A percentile compares a stretch with the other conserved stretches of the same genome.
These are phyloP conservation scores for Myripristis murdjan DNA, from an alignment of 2,797 vertebrate species.

Conservation along the genomic window DNA sequence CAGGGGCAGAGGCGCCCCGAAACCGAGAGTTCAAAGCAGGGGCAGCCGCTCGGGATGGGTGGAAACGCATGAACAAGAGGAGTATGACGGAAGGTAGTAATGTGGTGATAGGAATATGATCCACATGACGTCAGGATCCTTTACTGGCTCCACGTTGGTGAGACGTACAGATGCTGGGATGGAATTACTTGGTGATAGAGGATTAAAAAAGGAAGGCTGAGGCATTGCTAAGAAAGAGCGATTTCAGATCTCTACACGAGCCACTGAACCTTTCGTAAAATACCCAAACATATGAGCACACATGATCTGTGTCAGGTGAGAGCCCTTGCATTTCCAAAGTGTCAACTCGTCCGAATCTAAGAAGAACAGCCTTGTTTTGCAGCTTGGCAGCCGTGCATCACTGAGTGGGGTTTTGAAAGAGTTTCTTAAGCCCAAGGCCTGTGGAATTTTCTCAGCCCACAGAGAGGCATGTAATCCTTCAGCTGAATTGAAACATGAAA, in stretches of 20 bases:
- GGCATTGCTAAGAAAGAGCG: neutral
- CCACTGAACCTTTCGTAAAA: neutral
- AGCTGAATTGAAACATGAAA: slow-evolving; percentile 4
- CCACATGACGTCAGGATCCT: slow-evolving; percentile 71
- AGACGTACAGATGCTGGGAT: slow-evolving; percentile 50
- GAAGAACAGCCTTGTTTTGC: neutral
- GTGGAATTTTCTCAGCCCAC: no score
- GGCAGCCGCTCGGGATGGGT: slow-evolving; percentile 51
- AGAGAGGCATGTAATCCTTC: neutral
- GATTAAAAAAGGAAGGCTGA: slow-evolving; percentile 47
- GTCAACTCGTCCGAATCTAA: neutral
- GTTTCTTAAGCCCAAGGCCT: no score
- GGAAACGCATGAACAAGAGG: slow-evolving; percentile 61
- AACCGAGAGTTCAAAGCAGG: slow-evolving; percentile 59
- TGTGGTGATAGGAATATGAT: slow-evolving; percentile 75
- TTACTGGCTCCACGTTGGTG: slow-evolving; percentile 47
- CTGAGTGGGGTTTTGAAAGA: no score
- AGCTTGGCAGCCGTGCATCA: neutral
- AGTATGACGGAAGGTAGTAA: slow-evolving; percentile 51
- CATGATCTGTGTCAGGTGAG: no score
- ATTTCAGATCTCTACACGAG: neutral
- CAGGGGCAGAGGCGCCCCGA: slow-evolving; percentile 48
- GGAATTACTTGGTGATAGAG: slow-evolving; percentile 62
- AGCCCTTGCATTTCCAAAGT: slow-evolving; percentile 23
- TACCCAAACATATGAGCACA: neutral